Conservation (phyloP, 2,797 vertebrate species). For the Myiothlypis coronata region DNA sequence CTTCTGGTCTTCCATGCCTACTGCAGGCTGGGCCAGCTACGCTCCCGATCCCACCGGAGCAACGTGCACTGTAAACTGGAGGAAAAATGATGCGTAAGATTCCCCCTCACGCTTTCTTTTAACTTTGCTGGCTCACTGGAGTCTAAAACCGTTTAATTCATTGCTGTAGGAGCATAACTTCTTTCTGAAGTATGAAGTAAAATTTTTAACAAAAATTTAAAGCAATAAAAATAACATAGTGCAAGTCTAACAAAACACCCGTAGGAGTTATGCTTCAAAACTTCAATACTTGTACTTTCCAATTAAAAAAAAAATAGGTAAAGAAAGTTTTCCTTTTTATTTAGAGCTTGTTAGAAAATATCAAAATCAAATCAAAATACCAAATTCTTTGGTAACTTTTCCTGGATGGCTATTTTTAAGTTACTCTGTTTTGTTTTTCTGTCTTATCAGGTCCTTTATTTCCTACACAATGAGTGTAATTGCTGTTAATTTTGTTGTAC, state of each 20-base stretch:
- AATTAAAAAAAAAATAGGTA: not conserved
- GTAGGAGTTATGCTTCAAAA: not conserved
- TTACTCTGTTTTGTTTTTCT: constrained; percentile 61
- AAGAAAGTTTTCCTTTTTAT: not conserved
- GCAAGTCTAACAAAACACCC: not conserved
- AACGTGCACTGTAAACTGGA: constrained; percentile 96
- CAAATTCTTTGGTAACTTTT: not conserved
- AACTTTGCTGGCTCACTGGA: not conserved
- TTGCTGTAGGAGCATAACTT: not conserved
- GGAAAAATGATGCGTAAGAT: constrained; percentile 88
- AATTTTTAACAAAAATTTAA: not conserved
- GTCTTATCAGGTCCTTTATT: constrained; percentile 81
- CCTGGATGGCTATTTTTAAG: not conserved
- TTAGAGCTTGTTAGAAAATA: not conserved
- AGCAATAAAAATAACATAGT: not conserved
- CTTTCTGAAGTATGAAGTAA: not conserved
- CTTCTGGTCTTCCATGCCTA: constrained; percentile 92
- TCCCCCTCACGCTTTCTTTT: not conserved
- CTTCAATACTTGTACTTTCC: not conserved
- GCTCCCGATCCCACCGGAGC: constrained; percentile 95
- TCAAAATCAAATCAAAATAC: not conserved
- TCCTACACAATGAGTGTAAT: constrained; percentile 89
- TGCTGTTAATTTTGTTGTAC: constrained; percentile 88
- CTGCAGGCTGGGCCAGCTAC: constrained; percentile 90
- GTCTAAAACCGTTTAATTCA: not conserved